Evolutionary conservation across 2,113 vertebrate genomes (phyloP), one percentile per base, ranked within the genome.

Genomic region (Galeopterus variegatus): DNA sequence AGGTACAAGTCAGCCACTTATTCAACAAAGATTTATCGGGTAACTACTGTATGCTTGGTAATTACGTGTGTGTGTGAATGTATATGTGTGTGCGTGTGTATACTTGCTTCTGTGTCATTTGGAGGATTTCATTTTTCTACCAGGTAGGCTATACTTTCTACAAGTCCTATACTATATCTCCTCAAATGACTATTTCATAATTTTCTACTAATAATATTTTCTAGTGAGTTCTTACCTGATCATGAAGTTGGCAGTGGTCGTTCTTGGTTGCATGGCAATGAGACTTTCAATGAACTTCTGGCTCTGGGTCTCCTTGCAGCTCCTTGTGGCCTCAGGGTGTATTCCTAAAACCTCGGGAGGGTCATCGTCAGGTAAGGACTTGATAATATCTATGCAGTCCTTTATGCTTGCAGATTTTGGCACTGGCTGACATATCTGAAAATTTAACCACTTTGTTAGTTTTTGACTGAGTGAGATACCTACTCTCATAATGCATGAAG

Each of bases 311-410:
- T 96, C 94, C 41, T 91, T 88, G 81, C 56, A 92, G 36, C 69
- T 69, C 75, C 75, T 77, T 52, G 93, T 91, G 72, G 98, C 98
- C 54, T 96, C 94, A 0, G 95, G 94, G 82, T 98, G 98, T 90
- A 98, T 92, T 24, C 98, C 98, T 56, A 98, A 92, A 31, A 98
- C 64, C 85, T 98, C 98, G 0, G 98, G 97, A 28, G 96, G 65
- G 67, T 98, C 98, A 0, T 92, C 91, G 0, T 98, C 98, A 1
- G 98, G 98, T 8, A 98, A 92, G 19, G 97, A 93, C 54, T 96
- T 97, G 84, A 98, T 87, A 2, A 98, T 67, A 17, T 17, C 3
- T n/a, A 96, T 87, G 90, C 84, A 98, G 6, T 98, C 96, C 67
- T 80, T 12, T 28, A 98, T 52, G 36, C 90, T 96, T 9, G 88